Percentiles rank a stretch among this genome's conserved stretches.
Conservation (phyloP, 1,140 invertebrate species). For the Drosophila ercepeae region DNA sequence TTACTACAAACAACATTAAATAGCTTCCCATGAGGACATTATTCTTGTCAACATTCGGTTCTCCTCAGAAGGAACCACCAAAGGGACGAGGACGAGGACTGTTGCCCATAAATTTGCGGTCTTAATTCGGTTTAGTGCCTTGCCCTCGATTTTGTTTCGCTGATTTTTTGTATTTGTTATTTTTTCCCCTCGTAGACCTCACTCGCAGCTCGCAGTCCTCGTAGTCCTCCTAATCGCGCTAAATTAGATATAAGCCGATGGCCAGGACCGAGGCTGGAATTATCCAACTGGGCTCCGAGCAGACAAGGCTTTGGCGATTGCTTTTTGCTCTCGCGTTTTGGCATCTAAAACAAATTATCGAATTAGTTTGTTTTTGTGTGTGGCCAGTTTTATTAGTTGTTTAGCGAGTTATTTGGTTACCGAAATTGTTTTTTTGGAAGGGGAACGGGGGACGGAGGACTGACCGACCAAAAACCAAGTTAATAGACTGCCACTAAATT, state of each 20-base stretch:
- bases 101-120: conserved; percentile 63
- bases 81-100: conserved; percentile 15
- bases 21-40: conserved; percentile 29
- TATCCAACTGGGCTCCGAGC: not conserved
- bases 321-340: conserved; percentile 27
- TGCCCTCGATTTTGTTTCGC: conserved; percentile 43
- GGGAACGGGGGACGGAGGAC: no score
- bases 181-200: not conserved
- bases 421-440: conserved; percentile 45
- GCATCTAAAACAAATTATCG: conserved; percentile 64
- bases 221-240: conserved; percentile 27
- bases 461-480: conserved; percentile 11
- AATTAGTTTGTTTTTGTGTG: conserved; percentile 64
- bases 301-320: conserved; percentile 32
- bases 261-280: conserved; percentile 14
- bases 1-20: not conserved
- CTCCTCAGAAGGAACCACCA: not conserved
- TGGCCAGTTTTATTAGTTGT: conserved; percentile 61
- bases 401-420: conserved; percentile 62
- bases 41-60: conserved; percentile 31
- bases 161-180: conserved; percentile 10
- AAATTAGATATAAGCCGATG: conserved; percentile 43
- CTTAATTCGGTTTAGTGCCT: conserved; percentile 64
- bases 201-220: not conserved
- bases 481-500: conserved; percentile 40